phyloP scores from a whole-genome alignment of 23 tunicate species.

The Trididemnum miniatum region DNA sequence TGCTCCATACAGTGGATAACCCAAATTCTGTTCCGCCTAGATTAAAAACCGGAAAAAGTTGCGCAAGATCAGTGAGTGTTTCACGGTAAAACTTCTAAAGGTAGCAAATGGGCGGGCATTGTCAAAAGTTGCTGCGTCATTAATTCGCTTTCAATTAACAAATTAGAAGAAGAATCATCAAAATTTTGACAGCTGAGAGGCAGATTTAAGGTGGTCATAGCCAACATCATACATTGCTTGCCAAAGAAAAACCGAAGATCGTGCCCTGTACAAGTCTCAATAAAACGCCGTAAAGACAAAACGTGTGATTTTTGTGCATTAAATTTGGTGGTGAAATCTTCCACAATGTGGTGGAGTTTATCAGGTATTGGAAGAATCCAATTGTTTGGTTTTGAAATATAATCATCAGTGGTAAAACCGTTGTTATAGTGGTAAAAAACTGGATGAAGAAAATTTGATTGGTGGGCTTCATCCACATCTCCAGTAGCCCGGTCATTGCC shows the following conservation, averaged over 20 bases:
- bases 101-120: neutral
- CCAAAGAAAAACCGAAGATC: constrained; percentile 43
- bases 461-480: constrained; percentile 52
- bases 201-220: constrained; percentile 14
- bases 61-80: no score
- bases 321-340: constrained; percentile 78
- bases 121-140: neutral
- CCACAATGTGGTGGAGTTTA: constrained; percentile 76
- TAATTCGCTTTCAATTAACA: neutral
- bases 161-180: neutral
- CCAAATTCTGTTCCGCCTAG: no score
- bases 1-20: no score
- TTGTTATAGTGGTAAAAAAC: constrained; percentile 66
- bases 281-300: constrained; percentile 19
- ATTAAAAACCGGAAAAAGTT: no score
- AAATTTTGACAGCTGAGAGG: constrained; percentile 23
- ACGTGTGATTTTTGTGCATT: constrained; percentile 55
- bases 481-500: constrained; percentile 43
- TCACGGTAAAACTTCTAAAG: neutral
- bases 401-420: neutral
- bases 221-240: constrained; percentile 22
- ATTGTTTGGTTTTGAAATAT: constrained; percentile 34
- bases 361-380: constrained; percentile 80
- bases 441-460: constrained; percentile 77
- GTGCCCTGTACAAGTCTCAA: constrained; percentile 14